Conservation (phyloP, 2,113 vertebrate species). For the Candoia aspera region DNA sequence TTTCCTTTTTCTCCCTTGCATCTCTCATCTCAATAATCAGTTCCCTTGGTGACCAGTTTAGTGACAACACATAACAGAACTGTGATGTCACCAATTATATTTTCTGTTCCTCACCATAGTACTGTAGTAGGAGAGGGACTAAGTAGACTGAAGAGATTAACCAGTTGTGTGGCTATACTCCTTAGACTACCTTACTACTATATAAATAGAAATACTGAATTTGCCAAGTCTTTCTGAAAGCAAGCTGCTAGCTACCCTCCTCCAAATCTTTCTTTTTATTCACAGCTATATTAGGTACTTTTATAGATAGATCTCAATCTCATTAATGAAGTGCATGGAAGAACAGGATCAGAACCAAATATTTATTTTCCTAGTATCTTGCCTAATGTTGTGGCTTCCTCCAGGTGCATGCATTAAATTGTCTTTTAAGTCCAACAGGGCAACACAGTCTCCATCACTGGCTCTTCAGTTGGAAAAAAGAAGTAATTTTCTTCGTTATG, state of each 20-base stretch:
- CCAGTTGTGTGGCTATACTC: background rate
- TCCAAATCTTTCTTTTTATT: background rate
- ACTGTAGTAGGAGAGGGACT: background rate
- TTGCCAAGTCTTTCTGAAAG: background rate
- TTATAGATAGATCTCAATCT: background rate
- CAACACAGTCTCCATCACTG: fast-evolving
- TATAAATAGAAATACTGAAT: fast-evolving
- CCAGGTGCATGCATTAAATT: background rate
- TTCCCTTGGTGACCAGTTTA: background rate
- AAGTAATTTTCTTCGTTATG: constrained; percentile 37
- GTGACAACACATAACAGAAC: fast-evolving
- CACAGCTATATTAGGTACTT: background rate
- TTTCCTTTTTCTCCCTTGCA: background rate
- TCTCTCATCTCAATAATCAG: background rate
- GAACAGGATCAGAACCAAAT: fast-evolving
- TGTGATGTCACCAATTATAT: background rate
- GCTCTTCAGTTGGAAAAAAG: background rate
- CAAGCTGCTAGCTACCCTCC: background rate
- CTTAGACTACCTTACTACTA: background rate
- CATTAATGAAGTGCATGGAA: background rate
- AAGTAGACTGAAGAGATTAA: background rate
- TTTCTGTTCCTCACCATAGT: background rate
- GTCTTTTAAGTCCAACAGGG: fast-evolving
- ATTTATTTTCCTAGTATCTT: background rate
- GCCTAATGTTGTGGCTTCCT: constrained; percentile 4